Evolutionary conservation across 2,113 vertebrate genomes (phyloP).

Genomic region (Noctilio leporinus): DNA sequence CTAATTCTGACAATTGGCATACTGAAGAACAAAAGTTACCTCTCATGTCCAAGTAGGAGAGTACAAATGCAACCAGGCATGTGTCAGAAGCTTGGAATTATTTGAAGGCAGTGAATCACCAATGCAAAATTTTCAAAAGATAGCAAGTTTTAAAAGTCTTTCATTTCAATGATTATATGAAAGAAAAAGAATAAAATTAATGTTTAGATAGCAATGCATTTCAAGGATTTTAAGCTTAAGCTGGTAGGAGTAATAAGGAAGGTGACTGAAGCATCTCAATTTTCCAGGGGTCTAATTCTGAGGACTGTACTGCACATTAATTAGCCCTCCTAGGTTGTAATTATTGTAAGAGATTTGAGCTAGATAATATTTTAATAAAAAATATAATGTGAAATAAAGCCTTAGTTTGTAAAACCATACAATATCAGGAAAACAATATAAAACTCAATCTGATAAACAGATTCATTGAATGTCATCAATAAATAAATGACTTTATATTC

Average conservation of each 20-base stretch:
- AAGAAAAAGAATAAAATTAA: background rate
- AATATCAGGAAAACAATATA: background rate
- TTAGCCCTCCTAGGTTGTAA: background rate
- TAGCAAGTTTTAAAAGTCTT: background rate
- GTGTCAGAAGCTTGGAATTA: background rate
- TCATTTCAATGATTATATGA: background rate
- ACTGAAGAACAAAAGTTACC: background rate
- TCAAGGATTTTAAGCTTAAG: background rate
- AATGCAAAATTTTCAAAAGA: slow-evolving; percentile 3
- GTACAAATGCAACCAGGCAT: background rate
- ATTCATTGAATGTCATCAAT: background rate
- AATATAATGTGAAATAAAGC: background rate
- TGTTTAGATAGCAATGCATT: background rate
- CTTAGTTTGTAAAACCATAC: background rate
- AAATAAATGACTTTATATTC: background rate
- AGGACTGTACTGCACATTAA: background rate
- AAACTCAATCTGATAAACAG: background rate
- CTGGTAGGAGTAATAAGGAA: background rate
- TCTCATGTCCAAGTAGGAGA: background rate
- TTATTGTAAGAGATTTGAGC: background rate
- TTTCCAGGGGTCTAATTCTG: background rate
- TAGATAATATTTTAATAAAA: background rate
- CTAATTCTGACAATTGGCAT: background rate
- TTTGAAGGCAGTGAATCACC: background rate
- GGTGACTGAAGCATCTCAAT: background rate